A percentile compares a stretch with the other conserved stretches of the same genome.
These are phyloP conservation scores for Diabrotica undecimpunctata DNA, from an alignment of 1,140 invertebrate genomes.

Conservation along the genomic window DNA sequence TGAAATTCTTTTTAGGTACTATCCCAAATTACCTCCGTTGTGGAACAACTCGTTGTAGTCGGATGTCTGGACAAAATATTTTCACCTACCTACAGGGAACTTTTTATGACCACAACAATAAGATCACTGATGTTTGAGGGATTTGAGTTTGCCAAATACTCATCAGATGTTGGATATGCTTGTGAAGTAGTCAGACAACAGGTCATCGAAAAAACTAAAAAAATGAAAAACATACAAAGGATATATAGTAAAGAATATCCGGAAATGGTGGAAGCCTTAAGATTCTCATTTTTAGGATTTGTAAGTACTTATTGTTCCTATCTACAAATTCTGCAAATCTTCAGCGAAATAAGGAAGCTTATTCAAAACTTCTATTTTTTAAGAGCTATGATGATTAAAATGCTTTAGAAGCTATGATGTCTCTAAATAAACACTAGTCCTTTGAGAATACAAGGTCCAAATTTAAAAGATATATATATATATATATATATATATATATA, in stretches of 20 bases:
- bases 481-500: too few relatives aligned
- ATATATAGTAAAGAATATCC: conserved; percentile 4
- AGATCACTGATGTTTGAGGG: conserved; percentile 30
- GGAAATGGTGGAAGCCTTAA: background rate
- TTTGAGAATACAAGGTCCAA: too few relatives aligned
- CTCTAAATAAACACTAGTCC: too few relatives aligned
- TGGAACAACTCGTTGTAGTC: conserved; percentile 23
- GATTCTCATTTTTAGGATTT: conserved; percentile 53
- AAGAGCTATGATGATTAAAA: too few relatives aligned
- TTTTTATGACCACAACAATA: conserved; percentile 26
- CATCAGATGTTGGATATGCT: conserved; percentile 18
- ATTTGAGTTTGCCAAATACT: conserved; percentile 16
- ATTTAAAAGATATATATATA: too few relatives aligned
- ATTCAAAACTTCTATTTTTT: too few relatives aligned
- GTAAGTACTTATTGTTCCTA: conserved; percentile 45
- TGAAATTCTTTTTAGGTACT: conserved; percentile 21
- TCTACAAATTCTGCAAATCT: background rate
- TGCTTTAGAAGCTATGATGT: too few relatives aligned
- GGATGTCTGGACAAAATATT: conserved; percentile 27
- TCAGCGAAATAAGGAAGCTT: too few relatives aligned
- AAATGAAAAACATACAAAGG: conserved; percentile 25
- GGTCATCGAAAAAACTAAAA: conserved; percentile 13
- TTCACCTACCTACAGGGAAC: conserved; percentile 5
- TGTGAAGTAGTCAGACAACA: conserved; percentile 22
- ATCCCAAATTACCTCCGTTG: conserved; percentile 14